These are phyloP conservation scores for Polypedilum vanderplanki DNA, from an alignment of 1,140 invertebrate species.

Conservation along the genomic window DNA sequence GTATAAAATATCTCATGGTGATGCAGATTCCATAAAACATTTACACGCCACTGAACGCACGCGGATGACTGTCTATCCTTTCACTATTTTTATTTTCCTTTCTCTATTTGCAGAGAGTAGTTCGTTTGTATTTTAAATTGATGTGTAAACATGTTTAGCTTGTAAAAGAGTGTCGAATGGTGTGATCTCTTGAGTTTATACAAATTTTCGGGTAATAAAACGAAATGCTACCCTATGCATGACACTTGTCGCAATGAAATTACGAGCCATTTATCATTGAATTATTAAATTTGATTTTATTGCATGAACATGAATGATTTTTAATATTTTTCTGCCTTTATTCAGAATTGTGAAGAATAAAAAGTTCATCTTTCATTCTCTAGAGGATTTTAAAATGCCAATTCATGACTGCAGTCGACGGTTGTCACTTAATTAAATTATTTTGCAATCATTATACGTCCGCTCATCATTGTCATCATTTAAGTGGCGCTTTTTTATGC, in stretches of 20 bases:
- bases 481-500: conserved; percentile 10
- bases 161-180: too few relatives aligned
- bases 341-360: too few relatives aligned
- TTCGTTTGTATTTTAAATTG: conserved; percentile 3
- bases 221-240: neutral
- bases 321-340: neutral
- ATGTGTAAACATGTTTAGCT: conserved; percentile 6
- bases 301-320: neutral
- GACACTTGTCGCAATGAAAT: neutral
- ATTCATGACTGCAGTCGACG: neutral
- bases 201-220: neutral
- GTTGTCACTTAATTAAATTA: conserved; percentile 25
- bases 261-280: conserved; percentile 19
- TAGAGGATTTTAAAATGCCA: conserved; percentile 10
- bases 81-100: neutral
- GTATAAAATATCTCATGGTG: neutral
- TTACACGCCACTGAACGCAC: neutral
- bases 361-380: too few relatives aligned
- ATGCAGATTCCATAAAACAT: neutral
- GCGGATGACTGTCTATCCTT: neutral
- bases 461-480: neutral
- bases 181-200: neutral
- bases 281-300: conserved; percentile 25
- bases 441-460: neutral
- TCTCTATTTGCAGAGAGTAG: neutral